phyloP scores from a whole-genome alignment of 2,113 vertebrate genomes.

The Orientallactaga bullata region DNA sequence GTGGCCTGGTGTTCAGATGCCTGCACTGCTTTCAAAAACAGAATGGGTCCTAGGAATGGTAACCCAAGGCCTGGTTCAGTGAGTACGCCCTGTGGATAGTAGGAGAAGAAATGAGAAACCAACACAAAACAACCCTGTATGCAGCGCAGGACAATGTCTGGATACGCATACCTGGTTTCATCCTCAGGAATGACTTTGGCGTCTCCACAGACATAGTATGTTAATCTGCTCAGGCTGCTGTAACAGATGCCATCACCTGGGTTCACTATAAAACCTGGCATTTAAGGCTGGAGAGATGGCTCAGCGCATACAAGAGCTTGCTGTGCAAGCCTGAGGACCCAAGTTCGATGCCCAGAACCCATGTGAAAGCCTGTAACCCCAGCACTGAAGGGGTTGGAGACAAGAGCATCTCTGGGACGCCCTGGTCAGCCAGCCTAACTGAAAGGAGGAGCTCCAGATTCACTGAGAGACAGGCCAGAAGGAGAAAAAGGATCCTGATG shows the following conservation, averaged over 20 bases:
- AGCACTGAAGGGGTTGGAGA: too few species aligned
- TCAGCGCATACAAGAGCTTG: too few species aligned
- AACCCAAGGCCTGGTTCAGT: background rate
- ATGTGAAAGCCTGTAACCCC: too few species aligned
- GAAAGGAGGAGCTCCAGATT: too few species aligned
- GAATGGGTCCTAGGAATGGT: background rate
- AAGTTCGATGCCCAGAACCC: too few species aligned
- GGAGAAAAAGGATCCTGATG: too few species aligned
- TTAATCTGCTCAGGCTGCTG: background rate
- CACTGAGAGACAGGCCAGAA: too few species aligned
- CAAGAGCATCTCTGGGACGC: too few species aligned
- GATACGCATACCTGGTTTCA: too few species aligned
- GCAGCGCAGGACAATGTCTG: accelerated
- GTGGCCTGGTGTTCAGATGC: conserved; percentile 30
- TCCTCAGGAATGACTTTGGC: background rate
- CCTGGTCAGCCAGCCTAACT: too few species aligned
- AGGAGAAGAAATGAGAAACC: background rate
- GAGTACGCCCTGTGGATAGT: accelerated
- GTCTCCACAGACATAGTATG: background rate
- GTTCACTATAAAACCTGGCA: background rate
- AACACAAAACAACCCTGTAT: background rate
- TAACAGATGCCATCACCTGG: background rate
- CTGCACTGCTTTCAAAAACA: conserved; percentile 19
- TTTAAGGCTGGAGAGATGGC: too few species aligned
- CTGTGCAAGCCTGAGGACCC: too few species aligned